Conservation (phyloP, 2,888 invertebrate species). For the Drosophila stalkeri region DNA sequence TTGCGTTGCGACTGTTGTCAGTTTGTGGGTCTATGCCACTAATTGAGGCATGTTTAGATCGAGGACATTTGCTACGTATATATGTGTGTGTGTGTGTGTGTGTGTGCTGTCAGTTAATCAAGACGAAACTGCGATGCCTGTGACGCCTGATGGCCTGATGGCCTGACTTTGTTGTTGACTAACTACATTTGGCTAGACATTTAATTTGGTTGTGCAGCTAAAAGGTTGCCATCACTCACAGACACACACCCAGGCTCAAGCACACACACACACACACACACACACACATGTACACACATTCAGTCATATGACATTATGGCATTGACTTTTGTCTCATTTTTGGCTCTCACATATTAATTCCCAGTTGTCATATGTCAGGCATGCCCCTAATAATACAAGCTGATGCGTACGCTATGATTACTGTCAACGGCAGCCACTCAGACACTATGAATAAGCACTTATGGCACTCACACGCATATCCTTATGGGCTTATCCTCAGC, state of each 20-base stretch:
- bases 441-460: conserved; percentile 70
- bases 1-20: conserved; percentile 9
- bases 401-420: conserved; percentile 78
- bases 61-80: conserved; percentile 19
- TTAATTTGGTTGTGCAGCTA: conserved; percentile 69
- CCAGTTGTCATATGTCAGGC: conserved; percentile 78
- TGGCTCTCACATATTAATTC: conserved; percentile 60
- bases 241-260: conserved; percentile 45
- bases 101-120: conserved; percentile 48
- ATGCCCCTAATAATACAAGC: conserved; percentile 67
- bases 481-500: conserved; percentile 58
- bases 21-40: conserved; percentile 15
- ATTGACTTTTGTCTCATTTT: conserved; percentile 62
- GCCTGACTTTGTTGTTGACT: conserved; percentile 18
- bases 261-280: conserved; percentile 16
- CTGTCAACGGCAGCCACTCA: conserved; percentile 70
- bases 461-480: conserved; percentile 36
- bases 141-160: neutral
- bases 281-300: neutral
- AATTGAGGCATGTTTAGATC: conserved; percentile 49
- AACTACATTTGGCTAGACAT: conserved; percentile 67
- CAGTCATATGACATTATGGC: conserved; percentile 46
- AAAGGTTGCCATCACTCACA: conserved; percentile 75
- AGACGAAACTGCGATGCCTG: conserved; percentile 41
- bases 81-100: no score